These are phyloP conservation scores for Enteromius fasciolatus DNA, from an alignment of 2,797 vertebrate species.

Conservation along the genomic window DNA sequence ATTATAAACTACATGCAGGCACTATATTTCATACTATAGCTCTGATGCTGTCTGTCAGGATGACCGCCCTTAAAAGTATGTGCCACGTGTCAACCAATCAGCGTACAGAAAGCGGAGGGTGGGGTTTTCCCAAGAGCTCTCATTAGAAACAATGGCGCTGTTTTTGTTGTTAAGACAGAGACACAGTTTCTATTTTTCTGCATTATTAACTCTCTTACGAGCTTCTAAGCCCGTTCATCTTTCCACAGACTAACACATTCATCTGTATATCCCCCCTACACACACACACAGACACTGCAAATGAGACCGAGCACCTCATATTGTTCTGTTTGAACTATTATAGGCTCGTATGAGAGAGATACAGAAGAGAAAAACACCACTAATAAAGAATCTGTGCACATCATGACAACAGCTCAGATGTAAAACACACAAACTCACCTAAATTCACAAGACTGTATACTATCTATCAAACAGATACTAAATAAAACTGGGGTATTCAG, in stretches of 20 bases:
- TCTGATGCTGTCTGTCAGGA: neutral
- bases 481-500: neutral
- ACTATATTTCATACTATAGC: no score
- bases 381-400: neutral
- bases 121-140: constrained; percentile 37
- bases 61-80: neutral
- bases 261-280: neutral
- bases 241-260: constrained; percentile 13
- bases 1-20: neutral
- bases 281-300: neutral
- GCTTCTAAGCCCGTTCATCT: constrained; percentile 6
- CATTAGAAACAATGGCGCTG: constrained; percentile 36
- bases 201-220: constrained; percentile 34
- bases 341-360: neutral
- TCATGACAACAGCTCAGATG: neutral
- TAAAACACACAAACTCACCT: neutral
- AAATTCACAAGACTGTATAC: neutral
- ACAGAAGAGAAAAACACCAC: neutral
- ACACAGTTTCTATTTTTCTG: neutral
- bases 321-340: neutral
- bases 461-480: neutral
- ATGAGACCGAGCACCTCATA: neutral
- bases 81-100: constrained; percentile 1
- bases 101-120: neutral
- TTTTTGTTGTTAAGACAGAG: constrained; percentile 11